These are phyloP conservation scores for Borostomias antarcticus DNA, from an alignment of 2,797 vertebrate species.

Conservation along the genomic window DNA sequence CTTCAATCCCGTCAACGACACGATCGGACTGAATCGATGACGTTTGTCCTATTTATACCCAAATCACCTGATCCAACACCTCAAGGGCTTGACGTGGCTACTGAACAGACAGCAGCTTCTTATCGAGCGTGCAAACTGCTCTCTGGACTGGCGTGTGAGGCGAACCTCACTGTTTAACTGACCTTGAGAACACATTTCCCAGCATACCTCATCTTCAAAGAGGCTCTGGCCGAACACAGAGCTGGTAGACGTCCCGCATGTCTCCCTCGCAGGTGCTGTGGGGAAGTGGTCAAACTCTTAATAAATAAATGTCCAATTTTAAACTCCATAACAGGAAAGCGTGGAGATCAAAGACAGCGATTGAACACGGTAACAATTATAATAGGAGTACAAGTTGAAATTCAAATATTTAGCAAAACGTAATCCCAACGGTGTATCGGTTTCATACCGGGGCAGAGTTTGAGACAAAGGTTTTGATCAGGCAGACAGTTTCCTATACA, in stretches of 20 bases:
- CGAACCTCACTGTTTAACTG: background rate
- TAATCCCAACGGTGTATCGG: conserved; percentile 67
- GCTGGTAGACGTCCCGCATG: background rate
- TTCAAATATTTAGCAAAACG: conserved; percentile 71
- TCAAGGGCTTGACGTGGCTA: conserved; percentile 5
- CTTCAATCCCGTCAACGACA: conserved; percentile 8
- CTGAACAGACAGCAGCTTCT: background rate
- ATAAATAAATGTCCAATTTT: conserved; percentile 68
- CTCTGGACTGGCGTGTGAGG: background rate
- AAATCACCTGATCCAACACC: conserved; percentile 9
- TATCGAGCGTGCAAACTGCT: background rate
- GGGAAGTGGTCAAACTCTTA: conserved; percentile 64
- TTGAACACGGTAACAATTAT: conserved; percentile 68
- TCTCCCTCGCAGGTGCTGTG: conserved; percentile 40
- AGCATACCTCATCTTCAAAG: background rate
- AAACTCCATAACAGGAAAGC: conserved; percentile 53
- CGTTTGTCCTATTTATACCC: conserved; percentile 12
- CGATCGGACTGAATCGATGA: conserved; percentile 1
- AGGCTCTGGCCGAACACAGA: background rate
- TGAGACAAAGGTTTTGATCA: conserved; percentile 44
- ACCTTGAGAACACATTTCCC: background rate
- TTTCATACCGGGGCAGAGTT: conserved; percentile 50
- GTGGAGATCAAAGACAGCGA: conserved; percentile 56
- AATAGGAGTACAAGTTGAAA: conserved; percentile 52
- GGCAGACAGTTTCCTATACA: conserved; percentile 56